phyloP scores from a whole-genome alignment of 2,888 invertebrate genomes.

The Torymus tubicola region DNA sequence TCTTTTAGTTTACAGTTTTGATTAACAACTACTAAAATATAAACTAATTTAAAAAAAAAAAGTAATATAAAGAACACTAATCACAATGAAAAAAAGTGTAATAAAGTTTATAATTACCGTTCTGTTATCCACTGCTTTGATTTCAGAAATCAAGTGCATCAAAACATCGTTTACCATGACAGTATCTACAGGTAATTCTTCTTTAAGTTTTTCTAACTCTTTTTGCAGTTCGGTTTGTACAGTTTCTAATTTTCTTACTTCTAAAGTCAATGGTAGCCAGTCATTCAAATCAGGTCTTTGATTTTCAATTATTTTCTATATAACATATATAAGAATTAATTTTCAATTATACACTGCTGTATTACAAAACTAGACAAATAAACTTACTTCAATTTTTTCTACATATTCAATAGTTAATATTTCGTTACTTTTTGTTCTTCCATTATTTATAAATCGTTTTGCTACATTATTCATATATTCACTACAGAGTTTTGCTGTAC shows the following conservation, averaged over 20 bases:
- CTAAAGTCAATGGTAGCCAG: constrained; percentile 68
- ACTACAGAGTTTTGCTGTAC: constrained; percentile 65
- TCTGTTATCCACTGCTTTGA: constrained; percentile 64
- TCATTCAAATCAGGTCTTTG: constrained; percentile 62
- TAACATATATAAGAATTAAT: constrained; percentile 17
- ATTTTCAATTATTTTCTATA: constrained; percentile 52
- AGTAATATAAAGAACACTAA: too few relatives aligned
- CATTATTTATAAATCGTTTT: constrained; percentile 60
- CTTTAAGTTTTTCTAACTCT: constrained; percentile 64
- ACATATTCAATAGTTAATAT: constrained; percentile 65
- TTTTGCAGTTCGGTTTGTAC: constrained; percentile 63
- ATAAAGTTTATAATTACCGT: constrained; percentile 61
- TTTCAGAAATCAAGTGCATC: constrained; percentile 63
- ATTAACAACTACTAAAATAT: too few relatives aligned
- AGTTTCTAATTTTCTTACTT: constrained; percentile 68
- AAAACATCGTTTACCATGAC: constrained; percentile 59
- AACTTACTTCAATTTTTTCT: constrained; percentile 67
- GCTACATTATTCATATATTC: constrained; percentile 65
- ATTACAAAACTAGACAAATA: too few relatives aligned
- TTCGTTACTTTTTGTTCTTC: constrained; percentile 60
- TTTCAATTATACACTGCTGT: neutral
- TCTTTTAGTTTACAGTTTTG: too few relatives aligned
- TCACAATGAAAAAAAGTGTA: neutral
- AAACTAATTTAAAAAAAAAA: too few relatives aligned
- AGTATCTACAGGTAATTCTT: constrained; percentile 58